These are phyloP conservation scores for Apostichopus japonicus DNA, from an alignment of 35 echinoderm and acorn worm genomes.

Conservation along the genomic window DNA sequence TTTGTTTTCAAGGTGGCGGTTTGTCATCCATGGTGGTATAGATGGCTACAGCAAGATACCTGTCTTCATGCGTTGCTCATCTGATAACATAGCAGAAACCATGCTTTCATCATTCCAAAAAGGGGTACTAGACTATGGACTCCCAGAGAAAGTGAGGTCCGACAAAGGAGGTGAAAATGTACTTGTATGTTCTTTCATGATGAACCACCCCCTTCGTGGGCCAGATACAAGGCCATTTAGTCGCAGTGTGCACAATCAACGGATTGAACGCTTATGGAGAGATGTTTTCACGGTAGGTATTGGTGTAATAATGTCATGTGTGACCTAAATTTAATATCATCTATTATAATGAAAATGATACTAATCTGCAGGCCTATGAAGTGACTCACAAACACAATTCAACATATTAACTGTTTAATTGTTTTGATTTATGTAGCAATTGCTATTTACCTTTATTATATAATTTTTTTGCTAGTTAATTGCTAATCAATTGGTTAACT, in stretches of 20 bases:
- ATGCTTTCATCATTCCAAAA: conserved; percentile 48
- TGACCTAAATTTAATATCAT: too few relatives aligned
- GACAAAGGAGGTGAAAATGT: conserved; percentile 76
- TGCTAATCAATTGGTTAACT: too few relatives aligned
- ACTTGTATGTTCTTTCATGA: conserved; percentile 57
- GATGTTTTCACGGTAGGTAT: background rate
- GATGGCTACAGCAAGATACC: conserved; percentile 60
- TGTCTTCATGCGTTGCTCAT: conserved; percentile 34
- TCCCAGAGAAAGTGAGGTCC: conserved; percentile 56
- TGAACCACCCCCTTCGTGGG: conserved; percentile 47
- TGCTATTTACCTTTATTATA: too few relatives aligned
- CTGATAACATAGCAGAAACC: conserved; percentile 53
- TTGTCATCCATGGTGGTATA: conserved; percentile 75
- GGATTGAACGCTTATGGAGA: background rate
- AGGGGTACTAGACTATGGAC: conserved; percentile 31
- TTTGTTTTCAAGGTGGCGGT: conserved; percentile 51
- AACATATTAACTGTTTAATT: too few relatives aligned
- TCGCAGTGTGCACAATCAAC: background rate
- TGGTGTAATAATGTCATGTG: too few relatives aligned
- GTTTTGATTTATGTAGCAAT: too few relatives aligned
- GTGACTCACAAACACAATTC: too few relatives aligned
- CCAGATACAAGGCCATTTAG: conserved; percentile 32
- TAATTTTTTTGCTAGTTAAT: too few relatives aligned
- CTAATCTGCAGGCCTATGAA: too few relatives aligned
- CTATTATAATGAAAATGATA: too few relatives aligned